These are phyloP conservation scores for Salvelinus namaycush DNA, from an alignment of 2,113 vertebrate species.

Conservation along the genomic window DNA sequence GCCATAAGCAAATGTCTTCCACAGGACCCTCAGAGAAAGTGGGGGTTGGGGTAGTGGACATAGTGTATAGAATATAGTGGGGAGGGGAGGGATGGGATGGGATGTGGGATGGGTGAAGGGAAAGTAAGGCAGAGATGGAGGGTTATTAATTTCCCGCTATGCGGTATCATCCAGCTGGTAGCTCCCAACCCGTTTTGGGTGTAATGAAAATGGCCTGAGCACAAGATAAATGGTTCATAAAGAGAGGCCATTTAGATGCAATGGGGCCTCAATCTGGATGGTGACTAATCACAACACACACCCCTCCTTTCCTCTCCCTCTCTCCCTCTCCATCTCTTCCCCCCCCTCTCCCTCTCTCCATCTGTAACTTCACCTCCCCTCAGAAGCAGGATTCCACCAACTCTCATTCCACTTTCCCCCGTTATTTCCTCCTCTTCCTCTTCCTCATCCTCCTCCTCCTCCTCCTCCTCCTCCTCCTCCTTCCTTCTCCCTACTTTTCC, in stretches of 20 bases:
- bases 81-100: conserved; percentile 9
- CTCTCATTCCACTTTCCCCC: conserved; percentile 70
- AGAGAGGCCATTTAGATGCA: conserved; percentile 98
- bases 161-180: conserved; percentile 94
- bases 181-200: conserved; percentile 91
- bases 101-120: conserved; percentile 44
- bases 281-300: conserved; percentile 89
- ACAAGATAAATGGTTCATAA: conserved; percentile 99
- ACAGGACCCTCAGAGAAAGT: conserved; percentile 66
- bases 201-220: conserved; percentile 98
- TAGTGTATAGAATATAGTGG: background rate
- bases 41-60: too few relatives aligned
- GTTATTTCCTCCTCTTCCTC: conserved; percentile 72
- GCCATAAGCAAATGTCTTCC: conserved; percentile 81
- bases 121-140: conserved; percentile 68
- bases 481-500: conserved; percentile 75
- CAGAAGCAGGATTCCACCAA: conserved; percentile 77
- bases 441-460: conserved; percentile 55
- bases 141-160: conserved; percentile 97
- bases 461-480: conserved; percentile 48
- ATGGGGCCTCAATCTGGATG: conserved; percentile 94
- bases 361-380: conserved; percentile 39
- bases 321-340: background rate
- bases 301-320: conserved; percentile 30
- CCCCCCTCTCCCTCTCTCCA: background rate